Evolutionary conservation across 2,888 invertebrate genomes (phyloP), one percentile per base, ranked within the genome.

Genomic region (Fissipunctia ypsillon): DNA sequence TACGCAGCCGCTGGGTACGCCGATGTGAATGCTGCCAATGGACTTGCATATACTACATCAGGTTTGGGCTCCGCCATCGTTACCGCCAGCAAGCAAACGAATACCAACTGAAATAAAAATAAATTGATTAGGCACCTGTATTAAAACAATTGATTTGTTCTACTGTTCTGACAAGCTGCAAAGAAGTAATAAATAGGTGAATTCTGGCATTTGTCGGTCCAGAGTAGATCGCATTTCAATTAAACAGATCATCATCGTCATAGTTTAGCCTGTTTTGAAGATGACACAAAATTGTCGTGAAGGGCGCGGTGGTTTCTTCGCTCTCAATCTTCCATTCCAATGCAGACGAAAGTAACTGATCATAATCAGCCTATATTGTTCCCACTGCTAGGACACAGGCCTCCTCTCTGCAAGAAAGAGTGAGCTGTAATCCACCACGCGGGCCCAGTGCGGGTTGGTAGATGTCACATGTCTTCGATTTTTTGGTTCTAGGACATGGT

Each of bases 71-170:
- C 41, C 12, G n/a, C 31, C 19, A 68, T 31, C n/a, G 52, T 52
- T 19, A 52, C 41, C n/a, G 14, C 52, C n/a, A 67, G 2, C 19
- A 41, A 22, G 31, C 45, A 68, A 69, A n/a, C 14, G 3, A 41
- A 52, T 41, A n/a, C n/a, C 19, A 67, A 69, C 41, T 50, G 12
- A 19, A 69, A 67, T n/a, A 22, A 50, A 66, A 28, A 41, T 50
- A 16, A 50, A 31, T 12, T 3, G 1, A 50, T n/a, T 19, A n/a
- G n/a, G 31, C n/a, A n/a, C 5, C 19, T 35, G 16, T 48, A 48
- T 64, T 31, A 12, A 50, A 28, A 52, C 50, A 12, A 19, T 50
- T 69, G 16, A 48, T 48, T 68, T 28, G n/a, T 16, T 16, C 2
- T 10, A 43, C 57, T 25, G 35, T 9, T 35, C 35, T 14, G 5